phyloP scores from a whole-genome alignment of 37 sponge, comb jelly and placozoan species.

The Cladorhizidae sp. region DNA sequence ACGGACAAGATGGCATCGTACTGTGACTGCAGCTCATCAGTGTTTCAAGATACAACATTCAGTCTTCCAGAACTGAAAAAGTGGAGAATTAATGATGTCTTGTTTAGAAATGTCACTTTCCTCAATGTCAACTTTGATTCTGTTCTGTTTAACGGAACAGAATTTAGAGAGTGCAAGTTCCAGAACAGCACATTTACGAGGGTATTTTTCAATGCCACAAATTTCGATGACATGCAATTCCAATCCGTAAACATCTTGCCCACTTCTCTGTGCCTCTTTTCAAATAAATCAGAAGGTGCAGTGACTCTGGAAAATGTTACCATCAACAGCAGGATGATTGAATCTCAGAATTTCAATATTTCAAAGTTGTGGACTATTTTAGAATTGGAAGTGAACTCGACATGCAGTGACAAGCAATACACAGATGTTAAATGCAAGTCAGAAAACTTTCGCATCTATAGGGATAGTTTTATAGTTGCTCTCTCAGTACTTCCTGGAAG shows the following conservation, averaged over 20 bases:
- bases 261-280: neutral
- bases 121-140: neutral
- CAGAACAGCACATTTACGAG: neutral
- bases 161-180: constrained; percentile 16
- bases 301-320: neutral
- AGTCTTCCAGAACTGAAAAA: neutral
- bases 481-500: constrained; percentile 58
- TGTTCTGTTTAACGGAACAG: neutral
- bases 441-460: constrained; percentile 12
- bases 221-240: neutral
- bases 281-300: neutral
- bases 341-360: neutral
- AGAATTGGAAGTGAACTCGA: neutral
- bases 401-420: neutral
- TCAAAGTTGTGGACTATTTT: neutral
- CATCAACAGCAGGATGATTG: neutral
- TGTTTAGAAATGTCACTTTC: constrained; percentile 27
- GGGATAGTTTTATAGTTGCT: constrained; percentile 47
- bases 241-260: neutral
- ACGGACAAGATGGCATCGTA: neutral
- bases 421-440: neutral
- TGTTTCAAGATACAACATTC: constrained; percentile 1
- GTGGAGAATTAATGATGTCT: constrained; percentile 8
- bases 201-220: neutral
- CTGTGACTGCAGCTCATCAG: constrained; percentile 32